Evolutionary conservation across 2,113 vertebrate species (phyloP).

Genomic region (Rissa tridactyla): DNA sequence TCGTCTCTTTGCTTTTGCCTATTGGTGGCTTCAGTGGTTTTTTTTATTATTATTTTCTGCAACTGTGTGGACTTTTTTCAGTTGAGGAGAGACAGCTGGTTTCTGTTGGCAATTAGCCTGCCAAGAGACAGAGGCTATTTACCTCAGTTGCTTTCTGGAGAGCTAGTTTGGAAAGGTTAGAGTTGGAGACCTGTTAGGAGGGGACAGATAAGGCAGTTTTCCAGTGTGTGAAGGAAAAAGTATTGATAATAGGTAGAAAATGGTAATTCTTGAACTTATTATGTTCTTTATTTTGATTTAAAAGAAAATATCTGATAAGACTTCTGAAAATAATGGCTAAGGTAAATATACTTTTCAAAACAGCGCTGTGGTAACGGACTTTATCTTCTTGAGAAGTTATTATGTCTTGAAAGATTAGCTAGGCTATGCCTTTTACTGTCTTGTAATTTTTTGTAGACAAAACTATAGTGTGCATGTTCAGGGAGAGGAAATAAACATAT

Average conservation of each 20-base stretch:
- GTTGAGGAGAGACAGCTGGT: not conserved
- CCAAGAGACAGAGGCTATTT: not conserved
- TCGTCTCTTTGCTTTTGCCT: not conserved
- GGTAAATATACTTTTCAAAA: not conserved
- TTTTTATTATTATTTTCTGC: not conserved
- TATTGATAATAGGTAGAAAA: rapidly evolving
- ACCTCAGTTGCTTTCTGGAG: not conserved
- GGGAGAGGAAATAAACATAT: not conserved
- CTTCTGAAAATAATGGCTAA: rapidly evolving
- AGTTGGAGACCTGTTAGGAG: rapidly evolving
- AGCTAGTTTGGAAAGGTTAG: not conserved
- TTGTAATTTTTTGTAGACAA: not conserved
- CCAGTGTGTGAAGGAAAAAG: rapidly evolving
- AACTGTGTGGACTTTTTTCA: not conserved
- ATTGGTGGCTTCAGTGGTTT: not conserved
- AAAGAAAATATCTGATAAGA: rapidly evolving
- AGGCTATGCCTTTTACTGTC: rapidly evolving
- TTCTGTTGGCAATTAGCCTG: not conserved
- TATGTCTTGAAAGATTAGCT: not conserved
- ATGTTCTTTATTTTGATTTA: rapidly evolving
- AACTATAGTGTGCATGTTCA: rapidly evolving
- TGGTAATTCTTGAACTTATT: rapidly evolving
- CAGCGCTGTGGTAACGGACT: rapidly evolving
- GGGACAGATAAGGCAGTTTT: rapidly evolving
- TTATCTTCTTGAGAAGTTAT: not conserved